Conservation (phyloP, 1,140 invertebrate species). For the Brevipalpus yothersi region DNA sequence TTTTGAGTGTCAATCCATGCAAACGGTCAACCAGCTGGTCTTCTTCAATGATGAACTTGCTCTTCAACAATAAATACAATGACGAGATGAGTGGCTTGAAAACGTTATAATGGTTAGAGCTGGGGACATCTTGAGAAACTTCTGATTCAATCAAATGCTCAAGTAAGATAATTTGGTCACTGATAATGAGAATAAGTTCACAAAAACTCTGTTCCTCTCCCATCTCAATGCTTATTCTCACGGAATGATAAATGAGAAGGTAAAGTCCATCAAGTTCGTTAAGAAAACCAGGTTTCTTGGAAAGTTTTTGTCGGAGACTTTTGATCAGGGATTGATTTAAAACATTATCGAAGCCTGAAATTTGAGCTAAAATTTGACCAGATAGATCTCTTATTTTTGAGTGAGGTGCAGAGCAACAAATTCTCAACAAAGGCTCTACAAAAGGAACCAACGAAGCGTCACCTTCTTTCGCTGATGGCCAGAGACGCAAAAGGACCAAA, state of each 20-base stretch:
- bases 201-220: background rate
- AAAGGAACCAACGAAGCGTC: background rate
- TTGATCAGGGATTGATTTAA: background rate
- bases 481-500: background rate
- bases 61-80: background rate
- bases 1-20: background rate
- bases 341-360: constrained; percentile 6
- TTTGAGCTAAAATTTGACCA: background rate
- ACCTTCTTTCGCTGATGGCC: background rate
- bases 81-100: background rate
- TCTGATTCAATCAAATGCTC: background rate
- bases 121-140: background rate
- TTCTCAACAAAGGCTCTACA: constrained; percentile 29
- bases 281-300: background rate
- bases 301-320: background rate
- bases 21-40: background rate
- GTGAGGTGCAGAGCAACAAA: constrained; percentile 43
- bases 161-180: background rate
- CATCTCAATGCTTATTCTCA: background rate
- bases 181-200: background rate
- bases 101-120: background rate
- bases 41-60: background rate
- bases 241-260: background rate
- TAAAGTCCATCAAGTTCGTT: background rate
- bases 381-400: constrained; percentile 21